Evolutionary conservation across 2,113 vertebrate genomes (phyloP).

Genomic region (Falcunculus frontatus): DNA sequence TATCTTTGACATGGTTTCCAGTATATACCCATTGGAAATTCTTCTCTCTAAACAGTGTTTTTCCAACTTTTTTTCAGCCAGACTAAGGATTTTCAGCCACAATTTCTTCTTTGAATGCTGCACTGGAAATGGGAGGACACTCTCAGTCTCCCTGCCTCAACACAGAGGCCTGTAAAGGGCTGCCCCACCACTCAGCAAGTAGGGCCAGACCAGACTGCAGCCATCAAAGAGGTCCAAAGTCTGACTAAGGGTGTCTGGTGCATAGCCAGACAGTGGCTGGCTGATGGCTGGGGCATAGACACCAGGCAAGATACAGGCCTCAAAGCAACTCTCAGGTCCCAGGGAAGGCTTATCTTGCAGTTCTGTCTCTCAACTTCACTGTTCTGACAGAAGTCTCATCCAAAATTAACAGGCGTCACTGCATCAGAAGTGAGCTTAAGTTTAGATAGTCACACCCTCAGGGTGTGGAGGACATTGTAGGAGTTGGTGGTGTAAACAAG

Average conservation of each 20-base stretch:
- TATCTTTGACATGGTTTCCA: not conserved
- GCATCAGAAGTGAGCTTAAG: not conserved
- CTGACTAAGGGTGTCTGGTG: not conserved
- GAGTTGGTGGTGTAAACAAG: not conserved
- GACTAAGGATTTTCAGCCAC: not conserved
- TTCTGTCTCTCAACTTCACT: not conserved
- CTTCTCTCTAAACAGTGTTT: not conserved
- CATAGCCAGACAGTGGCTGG: rapidly evolving
- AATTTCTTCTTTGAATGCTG: rapidly evolving
- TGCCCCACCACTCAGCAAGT: not conserved
- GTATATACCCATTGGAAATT: rapidly evolving
- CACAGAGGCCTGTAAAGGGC: rapidly evolving
- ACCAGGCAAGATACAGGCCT: not conserved
- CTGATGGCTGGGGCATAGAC: not conserved
- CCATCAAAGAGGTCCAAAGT: too few relatives aligned
- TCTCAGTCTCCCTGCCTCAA: not conserved
- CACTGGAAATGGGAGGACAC: not conserved
- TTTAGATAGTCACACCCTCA: not conserved
- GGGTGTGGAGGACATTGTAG: not conserved
- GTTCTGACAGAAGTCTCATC: not conserved
- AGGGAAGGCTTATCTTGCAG: not conserved
- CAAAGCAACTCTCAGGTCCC: not conserved
- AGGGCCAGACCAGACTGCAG: rapidly evolving
- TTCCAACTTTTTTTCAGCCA: not conserved
- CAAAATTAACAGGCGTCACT: not conserved